phyloP scores from a whole-genome alignment of 1,140 invertebrate species.

The Pinna nobilis region DNA sequence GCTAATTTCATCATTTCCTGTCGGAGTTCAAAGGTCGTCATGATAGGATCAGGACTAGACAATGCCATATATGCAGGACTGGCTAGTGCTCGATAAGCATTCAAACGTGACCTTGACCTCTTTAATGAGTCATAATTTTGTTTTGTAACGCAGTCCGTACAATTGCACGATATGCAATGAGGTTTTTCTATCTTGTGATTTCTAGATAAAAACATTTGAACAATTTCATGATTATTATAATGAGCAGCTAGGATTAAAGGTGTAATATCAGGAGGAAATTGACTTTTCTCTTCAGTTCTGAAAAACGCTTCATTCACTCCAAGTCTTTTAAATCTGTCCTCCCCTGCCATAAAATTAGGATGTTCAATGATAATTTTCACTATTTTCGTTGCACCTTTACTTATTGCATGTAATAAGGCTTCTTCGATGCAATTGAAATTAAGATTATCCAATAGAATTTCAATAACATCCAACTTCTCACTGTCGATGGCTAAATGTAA shows the following conservation, averaged over 20 bases:
- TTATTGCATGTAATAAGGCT: constrained; percentile 73
- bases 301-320: constrained; percentile 70
- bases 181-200: constrained; percentile 76
- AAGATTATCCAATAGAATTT: constrained; percentile 68
- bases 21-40: constrained; percentile 80
- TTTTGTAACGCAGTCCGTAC: constrained; percentile 78
- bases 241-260: constrained; percentile 73
- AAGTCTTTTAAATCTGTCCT: constrained; percentile 67
- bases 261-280: constrained; percentile 72
- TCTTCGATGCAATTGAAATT: constrained; percentile 72
- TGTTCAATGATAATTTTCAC: constrained; percentile 73
- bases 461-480: constrained; percentile 71
- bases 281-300: constrained; percentile 68
- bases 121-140: constrained; percentile 72
- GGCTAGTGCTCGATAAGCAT: constrained; percentile 73
- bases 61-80: constrained; percentile 80
- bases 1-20: constrained; percentile 77
- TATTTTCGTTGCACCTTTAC: constrained; percentile 72
- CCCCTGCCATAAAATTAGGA: constrained; percentile 72
- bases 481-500: constrained; percentile 73
- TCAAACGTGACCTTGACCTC: constrained; percentile 70
- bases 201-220: constrained; percentile 73
- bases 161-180: constrained; percentile 79
- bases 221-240: constrained; percentile 74
- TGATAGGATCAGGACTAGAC: constrained; percentile 81